A percentile compares a stretch with the other conserved stretches of the same genome.
These are phyloP conservation scores for Semicossyphus pulcher DNA, from an alignment of 2,113 vertebrate genomes.

Conservation along the genomic window DNA sequence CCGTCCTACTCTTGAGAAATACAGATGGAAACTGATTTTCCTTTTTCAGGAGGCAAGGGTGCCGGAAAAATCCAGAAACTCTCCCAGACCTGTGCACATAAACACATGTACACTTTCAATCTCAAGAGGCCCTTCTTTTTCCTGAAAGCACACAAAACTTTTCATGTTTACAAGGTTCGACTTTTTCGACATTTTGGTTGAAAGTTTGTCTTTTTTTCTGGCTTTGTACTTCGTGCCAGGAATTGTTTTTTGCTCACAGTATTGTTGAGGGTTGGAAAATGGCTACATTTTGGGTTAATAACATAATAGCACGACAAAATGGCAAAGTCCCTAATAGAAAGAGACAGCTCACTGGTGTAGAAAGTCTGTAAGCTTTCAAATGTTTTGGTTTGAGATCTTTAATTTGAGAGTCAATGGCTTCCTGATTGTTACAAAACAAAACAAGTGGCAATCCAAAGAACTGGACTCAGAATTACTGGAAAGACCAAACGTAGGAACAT, in stretches of 20 bases:
- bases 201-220: background rate
- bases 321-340: too few species aligned
- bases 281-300: background rate
- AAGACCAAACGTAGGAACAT: constrained; percentile 71
- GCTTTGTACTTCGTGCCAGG: constrained; percentile 10
- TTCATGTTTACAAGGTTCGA: constrained; percentile 2
- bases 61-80: constrained; percentile 18
- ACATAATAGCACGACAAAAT: background rate
- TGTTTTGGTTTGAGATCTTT: constrained; percentile 1
- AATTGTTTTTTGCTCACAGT: background rate
- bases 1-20: constrained; percentile 87
- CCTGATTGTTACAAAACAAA: background rate
- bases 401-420: background rate
- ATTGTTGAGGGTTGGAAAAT: background rate
- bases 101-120: constrained; percentile 26
- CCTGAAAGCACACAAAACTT: constrained; percentile 8
- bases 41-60: constrained; percentile 56
- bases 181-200: constrained; percentile 13
- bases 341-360: background rate
- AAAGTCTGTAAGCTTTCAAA: background rate
- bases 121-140: constrained; percentile 11
- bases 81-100: constrained; percentile 33
- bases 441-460: constrained; percentile 38
- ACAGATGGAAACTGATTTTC: constrained; percentile 83
- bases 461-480: constrained; percentile 87